Evolutionary conservation across 2,113 vertebrate genomes (phyloP).

Genomic region (Reinhardtius hippoglossoides): DNA sequence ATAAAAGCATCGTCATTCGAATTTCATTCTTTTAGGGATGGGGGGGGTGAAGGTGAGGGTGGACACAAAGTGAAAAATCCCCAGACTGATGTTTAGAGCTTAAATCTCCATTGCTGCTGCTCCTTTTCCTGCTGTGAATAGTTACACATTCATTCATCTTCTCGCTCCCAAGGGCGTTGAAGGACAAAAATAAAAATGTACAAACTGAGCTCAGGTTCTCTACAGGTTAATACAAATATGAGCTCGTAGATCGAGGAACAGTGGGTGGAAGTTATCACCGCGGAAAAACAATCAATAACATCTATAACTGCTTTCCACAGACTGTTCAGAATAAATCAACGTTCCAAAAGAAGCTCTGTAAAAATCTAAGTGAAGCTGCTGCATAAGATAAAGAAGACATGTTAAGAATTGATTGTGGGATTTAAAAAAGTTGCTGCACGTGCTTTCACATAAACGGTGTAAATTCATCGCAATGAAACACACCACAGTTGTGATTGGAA

Average conservation of each 20-base stretch:
- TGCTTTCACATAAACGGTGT: not conserved
- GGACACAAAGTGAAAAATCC: conserved; percentile 19
- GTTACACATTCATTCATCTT: not conserved
- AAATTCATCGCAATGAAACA: not conserved
- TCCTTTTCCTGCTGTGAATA: not conserved
- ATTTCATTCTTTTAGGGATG: conserved; percentile 55
- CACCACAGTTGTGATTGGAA: not conserved
- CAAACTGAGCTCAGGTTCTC: not conserved
- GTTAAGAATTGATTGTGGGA: too few relatives aligned
- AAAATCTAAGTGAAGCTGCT: not conserved
- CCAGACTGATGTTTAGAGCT: conserved; percentile 42
- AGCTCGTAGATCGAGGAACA: too few relatives aligned
- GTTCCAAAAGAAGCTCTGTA: not conserved
- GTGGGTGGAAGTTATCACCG: conserved; percentile 16
- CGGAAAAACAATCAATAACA: conserved; percentile 37
- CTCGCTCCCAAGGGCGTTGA: not conserved
- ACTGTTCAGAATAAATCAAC: not conserved
- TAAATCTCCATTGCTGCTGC: conserved; percentile 23
- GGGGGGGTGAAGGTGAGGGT: not conserved
- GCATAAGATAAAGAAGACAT: not conserved
- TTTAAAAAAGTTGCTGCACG: not conserved
- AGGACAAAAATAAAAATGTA: conserved; percentile 16
- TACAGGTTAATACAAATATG: too few relatives aligned
- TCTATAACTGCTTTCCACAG: conserved; percentile 11
- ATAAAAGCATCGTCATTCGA: conserved; percentile 38